These are phyloP conservation scores for Pyrochroa serraticornis DNA, from an alignment of 2,888 invertebrate genomes.

Conservation along the genomic window DNA sequence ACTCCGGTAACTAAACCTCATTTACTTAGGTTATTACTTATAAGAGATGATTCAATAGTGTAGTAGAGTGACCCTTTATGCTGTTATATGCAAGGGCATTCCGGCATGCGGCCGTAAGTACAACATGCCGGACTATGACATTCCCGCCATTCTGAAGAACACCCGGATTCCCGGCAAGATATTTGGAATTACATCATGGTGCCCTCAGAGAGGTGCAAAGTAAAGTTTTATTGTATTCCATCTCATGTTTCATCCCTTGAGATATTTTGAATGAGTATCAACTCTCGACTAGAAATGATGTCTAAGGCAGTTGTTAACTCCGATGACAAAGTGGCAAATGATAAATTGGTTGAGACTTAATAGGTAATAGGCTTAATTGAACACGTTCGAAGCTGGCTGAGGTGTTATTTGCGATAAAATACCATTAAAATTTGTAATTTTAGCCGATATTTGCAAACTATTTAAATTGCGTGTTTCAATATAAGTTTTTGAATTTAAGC, in stretches of 20 bases:
- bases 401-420: too few species aligned
- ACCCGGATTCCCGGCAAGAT: slow-evolving; percentile 34
- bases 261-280: too few species aligned
- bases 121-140: slow-evolving; percentile 34
- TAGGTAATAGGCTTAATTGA: too few species aligned
- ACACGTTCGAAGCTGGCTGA: too few species aligned
- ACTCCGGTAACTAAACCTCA: too few species aligned
- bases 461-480: background rate
- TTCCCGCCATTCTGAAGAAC: slow-evolving; percentile 35
- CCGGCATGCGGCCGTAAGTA: slow-evolving; percentile 30
- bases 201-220: slow-evolving; percentile 22
- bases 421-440: too few species aligned
- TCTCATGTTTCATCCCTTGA: background rate
- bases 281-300: too few species aligned
- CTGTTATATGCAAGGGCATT: slow-evolving; percentile 33
- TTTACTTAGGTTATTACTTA: too few species aligned
- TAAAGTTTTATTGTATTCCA: background rate
- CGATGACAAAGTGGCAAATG: too few species aligned
- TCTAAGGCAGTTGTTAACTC: too few species aligned
- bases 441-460: too few species aligned
- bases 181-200: slow-evolving; percentile 32
- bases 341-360: too few species aligned
- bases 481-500: background rate
- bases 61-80: slow-evolving; percentile 6
- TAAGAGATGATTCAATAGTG: background rate